phyloP scores from a whole-genome alignment of 2,797 vertebrate genomes.

The Mormyrus hasselquistii region DNA sequence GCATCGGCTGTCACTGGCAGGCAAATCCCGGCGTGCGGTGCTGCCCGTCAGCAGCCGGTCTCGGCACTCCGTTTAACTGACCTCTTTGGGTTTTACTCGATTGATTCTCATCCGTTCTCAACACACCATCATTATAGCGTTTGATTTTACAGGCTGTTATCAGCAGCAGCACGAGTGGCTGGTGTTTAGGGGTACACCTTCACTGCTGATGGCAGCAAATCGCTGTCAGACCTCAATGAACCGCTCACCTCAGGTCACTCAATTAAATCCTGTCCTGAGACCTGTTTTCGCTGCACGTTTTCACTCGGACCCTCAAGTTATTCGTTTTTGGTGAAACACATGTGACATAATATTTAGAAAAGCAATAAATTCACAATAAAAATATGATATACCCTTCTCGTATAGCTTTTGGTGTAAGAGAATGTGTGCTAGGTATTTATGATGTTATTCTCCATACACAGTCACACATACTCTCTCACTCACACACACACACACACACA shows the following conservation, averaged over 20 bases:
- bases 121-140: background rate
- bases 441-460: background rate
- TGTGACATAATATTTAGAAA: background rate
- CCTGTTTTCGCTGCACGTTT: background rate
- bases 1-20: too few relatives aligned
- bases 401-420: background rate
- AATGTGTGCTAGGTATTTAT: background rate
- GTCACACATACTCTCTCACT: background rate
- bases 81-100: background rate
- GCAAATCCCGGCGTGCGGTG: background rate
- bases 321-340: background rate
- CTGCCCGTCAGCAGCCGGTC: background rate
- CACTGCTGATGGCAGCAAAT: background rate
- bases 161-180: background rate
- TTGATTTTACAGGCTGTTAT: background rate
- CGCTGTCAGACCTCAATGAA: background rate
- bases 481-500: background rate
- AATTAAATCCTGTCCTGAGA: conserved; percentile 3
- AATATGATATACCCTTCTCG: background rate
- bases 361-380: background rate
- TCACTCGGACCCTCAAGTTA: background rate
- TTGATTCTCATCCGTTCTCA: background rate
- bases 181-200: background rate
- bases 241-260: background rate
- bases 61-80: background rate